Evolutionary conservation across 2,888 invertebrate species (phyloP), one percentile per base, ranked within the genome.

Genomic region (Apamea sordens): DNA sequence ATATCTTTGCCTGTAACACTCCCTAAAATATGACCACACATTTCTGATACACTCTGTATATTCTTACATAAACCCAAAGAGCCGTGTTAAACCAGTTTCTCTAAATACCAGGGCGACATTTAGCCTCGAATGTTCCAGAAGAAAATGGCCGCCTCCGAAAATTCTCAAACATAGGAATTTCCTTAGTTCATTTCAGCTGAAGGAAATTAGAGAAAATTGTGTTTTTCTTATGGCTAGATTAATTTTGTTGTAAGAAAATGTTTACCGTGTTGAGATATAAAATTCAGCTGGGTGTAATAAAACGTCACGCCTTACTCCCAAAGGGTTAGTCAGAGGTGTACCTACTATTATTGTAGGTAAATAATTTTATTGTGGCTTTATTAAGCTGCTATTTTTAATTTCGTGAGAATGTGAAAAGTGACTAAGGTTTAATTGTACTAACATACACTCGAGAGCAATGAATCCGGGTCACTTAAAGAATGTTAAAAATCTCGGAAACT

Each of bases 51-150:
- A 32, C 61, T 0, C 28, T 32, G 61, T 63, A 63, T 63, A 32
- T 21, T 32, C 56, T 21, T 28, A 44, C 59, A 32, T 32, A 50
- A 24, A 36, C 59, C 36, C 47, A 28, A 64, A 64, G 28, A 44
- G 64, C 50, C 65, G 64, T 74, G 32, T 68, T n/a, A 65, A 74
- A 61, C 74, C 65, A 64, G 73, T 86, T 74, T 21, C 73, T 47
- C 69, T 63, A 79, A 84, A 86, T 84, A 83, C 75, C 84, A 83
- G 15, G 44, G 70, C 36, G 83, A 75, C 86, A 84, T 84, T 84
- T 83, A 67, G 69, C 75, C 68, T 15, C 10, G 61, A 53, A 83
- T 44, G 61, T 70, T 53, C 83, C 63, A 59, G 36, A 79, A 86
- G 24, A 77, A 86, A 82, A 77, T 77, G 70, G 73, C 72, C 4